These are phyloP conservation scores for Danaus melanippus DNA, from an alignment of 1,140 invertebrate genomes.

Conservation along the genomic window DNA sequence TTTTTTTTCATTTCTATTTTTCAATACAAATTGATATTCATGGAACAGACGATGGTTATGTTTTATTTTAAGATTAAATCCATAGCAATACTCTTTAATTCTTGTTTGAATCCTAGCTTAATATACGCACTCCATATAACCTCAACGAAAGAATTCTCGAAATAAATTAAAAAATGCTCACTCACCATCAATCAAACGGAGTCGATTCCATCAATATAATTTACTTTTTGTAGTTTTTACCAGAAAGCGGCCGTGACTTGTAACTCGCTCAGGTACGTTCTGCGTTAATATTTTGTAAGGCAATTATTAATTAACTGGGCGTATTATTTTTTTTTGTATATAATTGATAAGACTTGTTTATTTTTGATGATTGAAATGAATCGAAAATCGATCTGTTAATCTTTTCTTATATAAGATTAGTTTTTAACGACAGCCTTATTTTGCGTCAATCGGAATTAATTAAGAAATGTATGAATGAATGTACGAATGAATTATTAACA, in stretches of 20 bases:
- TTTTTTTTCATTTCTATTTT: constrained; percentile 5
- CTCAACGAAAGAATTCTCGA: constrained; percentile 54
- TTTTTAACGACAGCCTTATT: no score
- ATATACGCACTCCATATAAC: constrained; percentile 9
- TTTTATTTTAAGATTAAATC: no score
- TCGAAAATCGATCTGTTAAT: no score
- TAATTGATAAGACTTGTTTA: constrained; percentile 1
- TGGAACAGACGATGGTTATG: not conserved
- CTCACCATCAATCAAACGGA: constrained; percentile 69
- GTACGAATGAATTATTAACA: no score
- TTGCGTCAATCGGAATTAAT: no score
- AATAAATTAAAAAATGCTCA: constrained; percentile 70
- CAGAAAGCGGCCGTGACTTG: constrained; percentile 63
- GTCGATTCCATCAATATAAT: constrained; percentile 71
- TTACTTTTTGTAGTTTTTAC: constrained; percentile 71
- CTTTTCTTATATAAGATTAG: no score
- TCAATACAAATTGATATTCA: constrained; percentile 1
- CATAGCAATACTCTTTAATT: no score
- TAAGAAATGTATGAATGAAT: no score
- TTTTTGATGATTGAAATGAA: constrained; percentile 5
- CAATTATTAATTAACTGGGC: constrained; percentile 25
- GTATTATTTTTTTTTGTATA: constrained; percentile 16
- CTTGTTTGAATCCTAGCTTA: not conserved
- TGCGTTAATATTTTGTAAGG: constrained; percentile 19
- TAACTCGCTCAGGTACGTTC: constrained; percentile 55